phyloP scores from a whole-genome alignment of 2,888 invertebrate species.

The Creontiades dilutus region DNA sequence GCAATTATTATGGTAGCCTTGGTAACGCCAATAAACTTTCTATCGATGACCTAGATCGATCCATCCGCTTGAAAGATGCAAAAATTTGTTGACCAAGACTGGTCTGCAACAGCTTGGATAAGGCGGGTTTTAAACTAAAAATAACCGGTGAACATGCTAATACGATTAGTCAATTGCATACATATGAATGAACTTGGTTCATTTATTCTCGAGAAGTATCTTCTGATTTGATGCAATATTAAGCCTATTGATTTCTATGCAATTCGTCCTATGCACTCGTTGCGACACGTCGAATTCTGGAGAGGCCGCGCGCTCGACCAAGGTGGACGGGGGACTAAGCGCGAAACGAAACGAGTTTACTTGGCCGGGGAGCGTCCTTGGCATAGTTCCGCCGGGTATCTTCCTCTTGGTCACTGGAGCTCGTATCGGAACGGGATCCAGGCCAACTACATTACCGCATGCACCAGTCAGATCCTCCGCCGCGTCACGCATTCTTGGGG shows the following conservation, averaged over 20 bases:
- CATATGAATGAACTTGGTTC: neutral
- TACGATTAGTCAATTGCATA: no score
- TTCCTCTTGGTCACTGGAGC: constrained; percentile 26
- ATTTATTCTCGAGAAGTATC: neutral
- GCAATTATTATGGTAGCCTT: constrained; percentile 14
- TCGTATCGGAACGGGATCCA: constrained; percentile 14
- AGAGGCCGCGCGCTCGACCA: constrained; percentile 2
- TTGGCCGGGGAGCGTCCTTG: constrained; percentile 20
- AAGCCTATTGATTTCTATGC: neutral
- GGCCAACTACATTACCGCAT: constrained; percentile 13
- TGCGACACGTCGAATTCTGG: neutral
- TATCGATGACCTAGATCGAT: constrained; percentile 2
- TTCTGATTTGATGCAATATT: neutral
- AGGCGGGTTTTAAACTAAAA: no score
- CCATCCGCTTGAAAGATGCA: neutral
- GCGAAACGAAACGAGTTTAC: neutral
- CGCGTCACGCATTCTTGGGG: no score
- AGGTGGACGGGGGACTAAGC: constrained; percentile 5
- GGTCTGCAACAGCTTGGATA: neutral
- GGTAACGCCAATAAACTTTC: neutral
- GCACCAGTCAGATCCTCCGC: neutral
- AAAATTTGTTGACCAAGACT: neutral
- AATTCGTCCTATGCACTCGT: neutral
- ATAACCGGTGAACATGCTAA: no score
- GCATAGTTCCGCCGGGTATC: constrained; percentile 12